Conservation (phyloP, 2,888 invertebrate species). For the Dione vanillae region DNA sequence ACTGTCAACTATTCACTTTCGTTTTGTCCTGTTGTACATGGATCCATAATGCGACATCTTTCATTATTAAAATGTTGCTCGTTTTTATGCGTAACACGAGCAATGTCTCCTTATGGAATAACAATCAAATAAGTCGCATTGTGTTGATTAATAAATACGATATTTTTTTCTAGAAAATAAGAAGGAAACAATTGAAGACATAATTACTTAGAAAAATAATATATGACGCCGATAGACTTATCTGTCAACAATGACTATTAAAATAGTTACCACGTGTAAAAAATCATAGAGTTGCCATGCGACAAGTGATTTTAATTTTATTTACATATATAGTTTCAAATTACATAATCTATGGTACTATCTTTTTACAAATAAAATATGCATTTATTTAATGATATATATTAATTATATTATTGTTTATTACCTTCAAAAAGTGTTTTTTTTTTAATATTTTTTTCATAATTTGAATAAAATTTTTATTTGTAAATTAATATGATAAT, state of each 20-base stretch:
- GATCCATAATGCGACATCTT: constrained; percentile 78
- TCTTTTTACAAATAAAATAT: no score
- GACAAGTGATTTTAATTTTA: not conserved
- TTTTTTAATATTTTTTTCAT: no score
- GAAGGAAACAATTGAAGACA: constrained; percentile 18
- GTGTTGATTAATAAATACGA: not conserved
- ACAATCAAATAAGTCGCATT: constrained; percentile 17
- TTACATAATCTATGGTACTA: not conserved
- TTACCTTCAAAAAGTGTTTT: no score
- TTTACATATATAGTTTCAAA: not conserved
- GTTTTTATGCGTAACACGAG: constrained; percentile 34
- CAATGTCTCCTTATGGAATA: not conserved
- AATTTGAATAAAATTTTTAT: no score
- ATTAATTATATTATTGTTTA: no score
- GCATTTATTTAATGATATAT: no score
- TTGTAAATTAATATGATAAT: no score
- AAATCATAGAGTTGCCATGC: constrained; percentile 12
- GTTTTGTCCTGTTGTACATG: constrained; percentile 80
- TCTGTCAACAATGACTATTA: constrained; percentile 18
- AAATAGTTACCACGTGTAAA: constrained; percentile 14
- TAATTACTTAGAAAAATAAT: constrained; percentile 18
- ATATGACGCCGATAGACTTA: constrained; percentile 21
- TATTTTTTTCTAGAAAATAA: not conserved
- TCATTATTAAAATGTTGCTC: constrained; percentile 55
- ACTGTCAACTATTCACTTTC: constrained; percentile 78